These are phyloP conservation scores for Scrobipalpa costella DNA, from an alignment of 2,888 invertebrate genomes.

Conservation along the genomic window DNA sequence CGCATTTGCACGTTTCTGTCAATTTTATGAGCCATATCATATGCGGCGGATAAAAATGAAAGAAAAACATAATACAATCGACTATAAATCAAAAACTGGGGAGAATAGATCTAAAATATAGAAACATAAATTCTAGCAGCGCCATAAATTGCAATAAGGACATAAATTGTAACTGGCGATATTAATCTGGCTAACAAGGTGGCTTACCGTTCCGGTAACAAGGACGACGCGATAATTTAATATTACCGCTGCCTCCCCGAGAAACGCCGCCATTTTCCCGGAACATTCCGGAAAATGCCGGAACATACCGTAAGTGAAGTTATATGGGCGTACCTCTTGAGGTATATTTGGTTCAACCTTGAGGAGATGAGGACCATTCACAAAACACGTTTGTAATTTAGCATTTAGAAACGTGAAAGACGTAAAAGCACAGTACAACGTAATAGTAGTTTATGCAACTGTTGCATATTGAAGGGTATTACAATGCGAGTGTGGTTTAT, in stretches of 20 bases:
- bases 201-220: background rate
- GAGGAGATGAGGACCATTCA: background rate
- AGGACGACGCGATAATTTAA: slow-evolving; percentile 44
- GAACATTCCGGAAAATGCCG: background rate
- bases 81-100: no score
- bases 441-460: no score
- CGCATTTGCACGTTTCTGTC: no score
- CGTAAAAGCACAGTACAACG: no score
- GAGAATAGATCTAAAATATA: background rate
- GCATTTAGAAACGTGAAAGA: no score
- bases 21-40: no score
- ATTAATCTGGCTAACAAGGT: slow-evolving; percentile 7
- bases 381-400: no score
- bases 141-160: background rate
- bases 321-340: background rate
- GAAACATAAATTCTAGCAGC: slow-evolving; percentile 31
- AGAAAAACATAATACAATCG: no score
- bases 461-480: no score
- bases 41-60: no score
- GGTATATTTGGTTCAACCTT: no score
- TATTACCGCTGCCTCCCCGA: slow-evolving; percentile 43
- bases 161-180: slow-evolving; percentile 2
- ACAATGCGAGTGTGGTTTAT: no score
- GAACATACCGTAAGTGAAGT: background rate
- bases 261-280: background rate